Conservation (phyloP, 2,113 vertebrate species). For the Greenwoodochromis staneri region DNA sequence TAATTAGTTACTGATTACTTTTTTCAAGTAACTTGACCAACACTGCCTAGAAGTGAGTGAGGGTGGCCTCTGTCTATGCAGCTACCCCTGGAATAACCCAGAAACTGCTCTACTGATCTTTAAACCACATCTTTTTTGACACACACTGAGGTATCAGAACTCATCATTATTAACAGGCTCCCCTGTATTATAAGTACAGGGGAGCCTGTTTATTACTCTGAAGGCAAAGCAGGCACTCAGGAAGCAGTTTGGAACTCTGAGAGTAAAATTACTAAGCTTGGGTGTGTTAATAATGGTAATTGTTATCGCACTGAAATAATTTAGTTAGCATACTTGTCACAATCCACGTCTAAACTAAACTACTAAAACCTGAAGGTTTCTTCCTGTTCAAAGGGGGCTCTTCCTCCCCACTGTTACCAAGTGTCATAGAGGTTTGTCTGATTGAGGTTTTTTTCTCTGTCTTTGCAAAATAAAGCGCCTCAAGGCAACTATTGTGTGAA, state of each 20-base stretch:
- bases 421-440: not conserved
- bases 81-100: not conserved
- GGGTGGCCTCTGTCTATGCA: not conserved
- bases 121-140: not conserved
- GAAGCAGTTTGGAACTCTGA: too few relatives aligned
- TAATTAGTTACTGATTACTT: too few relatives aligned
- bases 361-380: not conserved
- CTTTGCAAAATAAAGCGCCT: not conserved
- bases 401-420: not conserved
- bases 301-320: not conserved
- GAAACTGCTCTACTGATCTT: not conserved
- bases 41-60: not conserved
- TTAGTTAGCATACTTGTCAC: not conserved
- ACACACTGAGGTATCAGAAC: not conserved
- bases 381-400: not conserved
- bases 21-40: too few relatives aligned
- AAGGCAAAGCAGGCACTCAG: not conserved
- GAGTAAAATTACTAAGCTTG: not conserved
- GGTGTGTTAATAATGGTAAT: not conserved
- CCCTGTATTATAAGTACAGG: not conserved
- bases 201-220: not conserved
- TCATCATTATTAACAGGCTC: accelerated
- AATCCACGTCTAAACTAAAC: not conserved
- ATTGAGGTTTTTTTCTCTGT: not conserved
- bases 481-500: not conserved